phyloP scores from a whole-genome alignment of 2,113 vertebrate genomes.

The Gallinago media region DNA sequence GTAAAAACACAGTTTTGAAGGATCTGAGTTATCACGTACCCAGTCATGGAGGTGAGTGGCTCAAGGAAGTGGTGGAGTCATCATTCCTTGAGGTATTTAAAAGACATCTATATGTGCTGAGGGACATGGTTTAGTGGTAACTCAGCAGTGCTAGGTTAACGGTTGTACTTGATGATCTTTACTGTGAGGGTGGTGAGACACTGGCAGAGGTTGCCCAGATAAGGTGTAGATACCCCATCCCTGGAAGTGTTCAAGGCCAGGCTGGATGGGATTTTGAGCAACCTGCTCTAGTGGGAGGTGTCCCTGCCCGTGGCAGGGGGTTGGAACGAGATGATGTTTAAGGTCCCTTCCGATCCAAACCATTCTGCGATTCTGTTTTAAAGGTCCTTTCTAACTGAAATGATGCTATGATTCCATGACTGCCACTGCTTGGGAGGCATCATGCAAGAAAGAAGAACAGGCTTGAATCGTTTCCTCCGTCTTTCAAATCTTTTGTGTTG shows the following conservation, averaged over 20 bases:
- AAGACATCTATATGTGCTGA: neutral
- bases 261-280: no score
- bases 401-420: neutral
- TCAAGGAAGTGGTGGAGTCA: neutral
- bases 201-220: no score
- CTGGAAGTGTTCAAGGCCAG: no score
- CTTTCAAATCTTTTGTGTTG: no score
- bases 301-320: no score
- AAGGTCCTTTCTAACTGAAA: neutral
- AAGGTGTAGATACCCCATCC: no score
- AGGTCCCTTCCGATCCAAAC: no score
- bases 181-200: no score
- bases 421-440: neutral
- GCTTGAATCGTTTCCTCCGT: neutral
- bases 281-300: no score
- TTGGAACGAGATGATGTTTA: no score
- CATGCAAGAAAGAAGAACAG: neutral
- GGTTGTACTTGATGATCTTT: neutral
- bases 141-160: neutral
- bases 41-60: neutral
- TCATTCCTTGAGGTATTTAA: neutral
- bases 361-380: neutral
- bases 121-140: neutral
- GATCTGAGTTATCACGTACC: rapidly evolving
- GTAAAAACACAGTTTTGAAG: neutral